Percentiles rank a stretch among this genome's conserved stretches.
These are phyloP conservation scores for Umimayanthus chanpuru DNA, from an alignment of 92 coral and sea anemone genomes.

Conservation along the genomic window DNA sequence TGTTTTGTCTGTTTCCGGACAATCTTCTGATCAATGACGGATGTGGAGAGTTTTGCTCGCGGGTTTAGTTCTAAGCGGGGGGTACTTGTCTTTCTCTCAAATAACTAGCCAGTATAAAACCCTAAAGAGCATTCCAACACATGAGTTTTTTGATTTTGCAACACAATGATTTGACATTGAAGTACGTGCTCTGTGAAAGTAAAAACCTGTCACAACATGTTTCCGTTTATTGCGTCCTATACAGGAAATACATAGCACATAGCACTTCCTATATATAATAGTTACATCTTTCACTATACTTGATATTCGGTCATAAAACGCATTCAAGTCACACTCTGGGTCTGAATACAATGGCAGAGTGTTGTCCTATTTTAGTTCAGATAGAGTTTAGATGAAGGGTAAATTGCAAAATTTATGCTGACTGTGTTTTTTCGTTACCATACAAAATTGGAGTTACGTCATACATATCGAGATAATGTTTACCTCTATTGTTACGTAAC, in stretches of 20 bases:
- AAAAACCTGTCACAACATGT: not conserved
- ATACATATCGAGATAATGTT: not conserved
- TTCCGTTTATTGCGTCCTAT: not conserved
- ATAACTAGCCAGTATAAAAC: not conserved
- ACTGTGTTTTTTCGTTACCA: not conserved
- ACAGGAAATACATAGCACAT: not conserved
- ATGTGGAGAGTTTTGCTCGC: not conserved
- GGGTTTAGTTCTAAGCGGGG: not conserved
- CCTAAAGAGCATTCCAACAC: not conserved
- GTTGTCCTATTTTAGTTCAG: not conserved
- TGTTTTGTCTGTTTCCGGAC: not conserved
- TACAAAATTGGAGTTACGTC: not conserved
- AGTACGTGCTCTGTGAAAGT: not conserved
- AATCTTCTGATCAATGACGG: not conserved
- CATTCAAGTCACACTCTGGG: not conserved
- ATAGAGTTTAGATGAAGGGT: not conserved
- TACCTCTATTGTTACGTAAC: not conserved
- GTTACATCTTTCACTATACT: not conserved
- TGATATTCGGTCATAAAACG: not conserved
- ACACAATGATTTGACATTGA: not conserved
- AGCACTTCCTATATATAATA: not conserved
- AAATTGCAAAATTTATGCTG: not conserved
- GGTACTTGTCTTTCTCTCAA: not conserved
- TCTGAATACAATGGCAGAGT: not conserved
- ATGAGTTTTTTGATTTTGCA: too few relatives aligned